Evolutionary conservation across 1,140 invertebrate genomes (phyloP), one percentile per base, ranked within the genome.

Genomic region (Drosophila cardini): DNA sequence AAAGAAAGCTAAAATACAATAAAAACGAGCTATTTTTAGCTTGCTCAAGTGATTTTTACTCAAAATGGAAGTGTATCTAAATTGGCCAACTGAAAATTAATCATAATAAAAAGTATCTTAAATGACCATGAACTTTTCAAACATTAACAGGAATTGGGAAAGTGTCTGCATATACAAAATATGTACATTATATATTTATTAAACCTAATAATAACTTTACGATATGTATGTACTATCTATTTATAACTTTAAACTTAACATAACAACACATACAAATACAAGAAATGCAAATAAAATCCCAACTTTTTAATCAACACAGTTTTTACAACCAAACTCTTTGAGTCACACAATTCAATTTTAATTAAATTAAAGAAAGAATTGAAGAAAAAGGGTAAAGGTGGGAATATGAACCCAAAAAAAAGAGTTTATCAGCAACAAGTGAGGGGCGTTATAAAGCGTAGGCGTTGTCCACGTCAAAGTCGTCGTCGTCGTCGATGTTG

Each of bases 171-270:
- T 56, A 62, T 36, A 32, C 16, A 34, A 45, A 48, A 64, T 60
- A 61, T 71, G 70, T 57, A 77, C 55, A 69, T 80, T 75, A 72
- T 75, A 72, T 87, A 87, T 78, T 86, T 87, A 85, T 82, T 86
- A 84, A 67, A 71, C 43, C 62, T 73, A 58, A 58, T 78, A 65
- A 67, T 83, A 76, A 52, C 42, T 30, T 42, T 70, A 70, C 43
- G 38, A 53, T 42, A 48, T 48, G 30, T 65, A 56, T 63, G 75
- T 79, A 79, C 63, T 46, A 61, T 72, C 78, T 85, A 81, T 79
- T 84, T 83, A 79, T 83, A 84, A 78, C 52, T 57, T 84, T 74
- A 86, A 85, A 68, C 64, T 61, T 72, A 78, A 70, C 62, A 58
- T 72, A 65, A 72, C 43, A 57, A 26, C 21, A 26, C 21, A 26